Evolutionary conservation across 1,140 invertebrate species (phyloP), one percentile per base, ranked within the genome.

Genomic region (Wiebesia pumilae): DNA sequence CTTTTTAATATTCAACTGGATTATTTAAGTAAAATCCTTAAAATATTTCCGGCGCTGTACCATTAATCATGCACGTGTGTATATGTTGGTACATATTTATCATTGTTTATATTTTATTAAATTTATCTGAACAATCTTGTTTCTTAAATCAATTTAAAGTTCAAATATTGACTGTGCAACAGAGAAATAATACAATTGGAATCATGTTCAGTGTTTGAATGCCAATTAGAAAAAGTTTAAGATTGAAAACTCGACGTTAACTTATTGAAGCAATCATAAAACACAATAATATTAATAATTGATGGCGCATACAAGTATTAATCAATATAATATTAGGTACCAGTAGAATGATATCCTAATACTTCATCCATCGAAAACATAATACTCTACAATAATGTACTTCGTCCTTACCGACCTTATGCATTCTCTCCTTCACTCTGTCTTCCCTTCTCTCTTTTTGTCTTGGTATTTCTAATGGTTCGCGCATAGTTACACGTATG

Each of bases 401-500:
- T 4, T 14, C n/a, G 21, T 43, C 7, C 71, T 75, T 75, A 43
- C 40, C 24, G 0, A 3, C 35, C 35, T 0, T 24, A 14, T 14
- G 71, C 71, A 21, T 33, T 54, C n/a, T 47, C 16, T 62, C 77
- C 40, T 81, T 30, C n/a, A n/a, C 30, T 40, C 24, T 67, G 14
- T 33, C 43, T 47, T n/a, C 35, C 19, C 24, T 33, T 69, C 27
- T 71, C n/a, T 40, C 19, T 35, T 33, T 83, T 54, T 12, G 35
- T 38, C 43, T 21, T 27, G 33, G 40, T n/a, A 54, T 71, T 54
- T 73, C n/a, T 71, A 83, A 73, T 83, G 67, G 81, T 38, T 27
- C 3, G 67, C 47, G 40, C 81, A 47, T 54, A 82, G 30, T 35
- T 80, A 14, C 21, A 40, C 21, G 33, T 21, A 80, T 54, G 77